Evolutionary conservation across 2,113 vertebrate species (phyloP), one percentile per base, ranked within the genome.

Genomic region (Bubo blakistoni): DNA sequence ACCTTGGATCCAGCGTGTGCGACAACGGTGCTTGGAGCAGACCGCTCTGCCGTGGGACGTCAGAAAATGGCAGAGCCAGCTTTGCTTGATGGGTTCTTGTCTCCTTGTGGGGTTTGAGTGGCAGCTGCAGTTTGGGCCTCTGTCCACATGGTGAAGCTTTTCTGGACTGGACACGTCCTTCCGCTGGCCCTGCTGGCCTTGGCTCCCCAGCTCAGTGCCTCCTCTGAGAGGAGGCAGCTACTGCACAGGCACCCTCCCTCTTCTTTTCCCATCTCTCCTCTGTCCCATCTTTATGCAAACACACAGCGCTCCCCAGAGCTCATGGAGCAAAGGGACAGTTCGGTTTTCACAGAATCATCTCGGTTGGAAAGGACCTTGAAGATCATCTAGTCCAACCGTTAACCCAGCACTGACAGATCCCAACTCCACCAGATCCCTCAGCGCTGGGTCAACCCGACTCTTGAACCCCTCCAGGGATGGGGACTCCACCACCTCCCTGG

Each of bases 1-100:
- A 2, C 0, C 30, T 26, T 3, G 36, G 46, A 15, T 74, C 30
- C 36, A 3, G 67, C 2, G 46, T 5, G 18, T 20, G 6, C 17
- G 6, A 42, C 13, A 18, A 18, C 84, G 16, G 32, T 40, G 0
- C 55, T 9, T 30, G 52, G 38, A 16, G 7, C 47, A 6, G 54
- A 15, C 36, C 2, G 2, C 34, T 24, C 17, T 15, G 19, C 13
- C 2, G 22, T 8, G 20, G 32, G 12, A 42, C 40, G 47, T 16
- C 55, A 16, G 34, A 11, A 24, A 8, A 9, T 11, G 26, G 85
- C 63, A 71, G 40, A 5, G 17, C 14, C 2, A 5, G 21, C 42
- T 88, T 51, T 67, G 55, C 19, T 20, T 7, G 1, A 1, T 17
- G 65, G 32, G 17, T n/a, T 19, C 5, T 30, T 5, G 2, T 58